phyloP scores from a whole-genome alignment of 2,797 vertebrate genomes.

The Schizopygopsis pylzovi region DNA sequence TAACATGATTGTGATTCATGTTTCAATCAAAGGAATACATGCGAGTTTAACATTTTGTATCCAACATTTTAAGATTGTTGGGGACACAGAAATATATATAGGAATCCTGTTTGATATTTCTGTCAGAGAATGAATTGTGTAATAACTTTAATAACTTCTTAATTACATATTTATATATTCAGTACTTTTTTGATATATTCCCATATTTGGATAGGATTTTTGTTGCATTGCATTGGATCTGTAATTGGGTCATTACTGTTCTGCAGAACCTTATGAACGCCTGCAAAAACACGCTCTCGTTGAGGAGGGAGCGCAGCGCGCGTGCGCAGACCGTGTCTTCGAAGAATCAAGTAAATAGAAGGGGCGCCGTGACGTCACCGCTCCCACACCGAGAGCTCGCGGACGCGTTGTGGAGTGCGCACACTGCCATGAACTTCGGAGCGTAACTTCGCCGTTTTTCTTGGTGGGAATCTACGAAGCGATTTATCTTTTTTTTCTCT shows the following conservation, averaged over 20 bases:
- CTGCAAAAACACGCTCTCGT: neutral
- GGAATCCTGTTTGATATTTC: neutral
- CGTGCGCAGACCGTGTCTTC: constrained; percentile 72
- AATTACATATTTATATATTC: neutral
- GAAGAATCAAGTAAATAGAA: constrained; percentile 88
- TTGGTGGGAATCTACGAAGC: constrained; percentile 56
- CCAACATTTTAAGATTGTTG: neutral
- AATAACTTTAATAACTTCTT: neutral
- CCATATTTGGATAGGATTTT: neutral
- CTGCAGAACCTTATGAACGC: constrained; percentile 14
- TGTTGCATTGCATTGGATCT: neutral
- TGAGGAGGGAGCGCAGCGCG: constrained; percentile 56
- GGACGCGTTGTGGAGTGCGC: constrained; percentile 67
- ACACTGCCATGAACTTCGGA: constrained; percentile 68
- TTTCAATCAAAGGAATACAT: too few species aligned
- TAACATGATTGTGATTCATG: neutral
- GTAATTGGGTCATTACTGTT: neutral
- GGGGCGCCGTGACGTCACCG: constrained; percentile 78
- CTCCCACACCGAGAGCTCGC: constrained; percentile 67
- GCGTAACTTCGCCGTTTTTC: constrained; percentile 63
- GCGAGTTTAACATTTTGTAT: neutral
- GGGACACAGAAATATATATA: neutral
- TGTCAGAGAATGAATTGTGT: neutral
- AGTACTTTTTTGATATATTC: neutral
- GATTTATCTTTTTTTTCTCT: neutral